Conservation (phyloP, 2,797 vertebrate genomes). For the Periparus ater region DNA sequence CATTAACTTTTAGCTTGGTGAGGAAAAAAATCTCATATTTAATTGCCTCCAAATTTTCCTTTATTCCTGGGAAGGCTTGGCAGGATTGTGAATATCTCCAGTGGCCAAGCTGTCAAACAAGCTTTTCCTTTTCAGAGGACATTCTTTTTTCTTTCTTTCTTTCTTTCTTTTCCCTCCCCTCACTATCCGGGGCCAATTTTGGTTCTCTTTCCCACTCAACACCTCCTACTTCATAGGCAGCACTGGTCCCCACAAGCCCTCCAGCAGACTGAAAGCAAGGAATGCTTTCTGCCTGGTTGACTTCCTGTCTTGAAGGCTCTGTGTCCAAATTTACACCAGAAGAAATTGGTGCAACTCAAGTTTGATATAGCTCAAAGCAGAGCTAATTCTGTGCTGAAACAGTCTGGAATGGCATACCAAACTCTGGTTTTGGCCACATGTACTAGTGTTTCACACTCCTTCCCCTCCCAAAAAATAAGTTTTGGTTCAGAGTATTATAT, state of each 20-base stretch:
- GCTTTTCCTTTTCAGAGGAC: conserved; percentile 20
- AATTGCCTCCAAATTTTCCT: conserved; percentile 31
- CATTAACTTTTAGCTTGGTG: conserved; percentile 16
- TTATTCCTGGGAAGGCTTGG: conserved; percentile 35
- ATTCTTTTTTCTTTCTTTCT: not conserved
- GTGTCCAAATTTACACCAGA: conserved; percentile 18
- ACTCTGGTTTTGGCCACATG: not conserved
- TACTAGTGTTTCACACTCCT: not conserved
- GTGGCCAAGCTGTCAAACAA: conserved; percentile 45
- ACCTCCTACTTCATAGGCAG: conserved; percentile 23
- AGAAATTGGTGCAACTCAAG: conserved; percentile 24
- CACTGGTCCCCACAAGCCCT: not conserved
- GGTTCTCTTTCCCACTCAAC: not conserved
- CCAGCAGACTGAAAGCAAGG: not conserved
- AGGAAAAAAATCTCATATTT: conserved; percentile 35
- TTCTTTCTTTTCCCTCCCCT: not conserved
- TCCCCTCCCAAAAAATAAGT: not conserved
- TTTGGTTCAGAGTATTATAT: not conserved
- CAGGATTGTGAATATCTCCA: conserved; percentile 14
- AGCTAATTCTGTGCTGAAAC: conserved; percentile 34
- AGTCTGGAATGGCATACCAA: not conserved
- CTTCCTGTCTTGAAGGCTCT: conserved; percentile 19
- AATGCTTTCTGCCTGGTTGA: conserved; percentile 44
- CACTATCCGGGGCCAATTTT: not conserved
- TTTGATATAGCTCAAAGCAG: conserved; percentile 48